Conservation (phyloP, 2,113 vertebrate species). For the Glaucidium brasilianum region DNA sequence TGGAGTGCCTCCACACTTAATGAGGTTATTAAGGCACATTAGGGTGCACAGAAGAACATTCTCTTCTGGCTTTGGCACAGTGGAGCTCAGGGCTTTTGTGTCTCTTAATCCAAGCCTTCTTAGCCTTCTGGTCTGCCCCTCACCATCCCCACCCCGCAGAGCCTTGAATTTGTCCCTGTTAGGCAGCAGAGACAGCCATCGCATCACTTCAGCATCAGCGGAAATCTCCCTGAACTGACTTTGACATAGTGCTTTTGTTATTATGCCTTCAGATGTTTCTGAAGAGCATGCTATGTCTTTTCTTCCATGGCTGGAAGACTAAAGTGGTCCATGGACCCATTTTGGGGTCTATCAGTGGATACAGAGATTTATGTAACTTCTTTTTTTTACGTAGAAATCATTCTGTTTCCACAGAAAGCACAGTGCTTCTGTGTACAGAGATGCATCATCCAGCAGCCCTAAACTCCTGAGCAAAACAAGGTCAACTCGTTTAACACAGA, state of each 20-base stretch:
- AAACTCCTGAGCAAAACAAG: background rate
- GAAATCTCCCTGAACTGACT: background rate
- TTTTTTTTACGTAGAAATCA: background rate
- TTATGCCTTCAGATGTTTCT: background rate
- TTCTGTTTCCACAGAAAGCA: background rate
- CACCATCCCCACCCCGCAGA: background rate
- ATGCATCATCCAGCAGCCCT: background rate
- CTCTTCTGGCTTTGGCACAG: background rate
- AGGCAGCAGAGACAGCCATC: background rate
- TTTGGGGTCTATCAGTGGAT: background rate
- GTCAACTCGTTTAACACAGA: background rate
- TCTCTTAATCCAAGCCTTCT: background rate
- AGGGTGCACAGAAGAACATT: background rate
- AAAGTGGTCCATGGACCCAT: background rate
- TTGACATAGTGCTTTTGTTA: background rate
- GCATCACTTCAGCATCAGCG: fast-evolving
- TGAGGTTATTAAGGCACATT: background rate
- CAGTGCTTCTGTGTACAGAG: fast-evolving
- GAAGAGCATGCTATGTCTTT: background rate
- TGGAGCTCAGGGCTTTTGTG: background rate
- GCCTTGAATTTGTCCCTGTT: background rate
- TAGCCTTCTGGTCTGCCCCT: background rate
- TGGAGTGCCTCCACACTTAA: background rate
- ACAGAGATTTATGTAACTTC: background rate
- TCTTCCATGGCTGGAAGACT: background rate